Percentiles rank a stretch among this genome's conserved stretches.
Evolutionary conservation across 2,888 invertebrate species (phyloP).

Genomic region (Griposia aprilina): DNA sequence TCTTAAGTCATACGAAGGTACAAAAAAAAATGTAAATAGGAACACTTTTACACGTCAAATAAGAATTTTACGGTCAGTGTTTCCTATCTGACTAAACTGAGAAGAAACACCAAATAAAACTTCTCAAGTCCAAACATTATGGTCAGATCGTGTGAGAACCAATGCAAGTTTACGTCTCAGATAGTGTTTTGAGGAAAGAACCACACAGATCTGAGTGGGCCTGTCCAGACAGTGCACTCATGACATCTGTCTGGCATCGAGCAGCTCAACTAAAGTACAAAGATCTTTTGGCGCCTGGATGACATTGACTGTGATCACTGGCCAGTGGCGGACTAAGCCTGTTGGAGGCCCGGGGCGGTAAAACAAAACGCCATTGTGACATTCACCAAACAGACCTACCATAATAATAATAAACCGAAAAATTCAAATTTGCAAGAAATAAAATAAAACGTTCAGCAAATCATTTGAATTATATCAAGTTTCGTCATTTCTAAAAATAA

Average conservation of each 20-base stretch:
- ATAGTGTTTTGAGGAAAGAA: background rate
- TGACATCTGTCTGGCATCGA: background rate
- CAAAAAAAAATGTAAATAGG: no score
- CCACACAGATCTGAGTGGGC: background rate
- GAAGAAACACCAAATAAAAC: no score
- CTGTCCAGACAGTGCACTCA: background rate
- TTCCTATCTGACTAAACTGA: background rate
- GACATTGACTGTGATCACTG: no score
- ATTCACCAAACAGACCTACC: background rate
- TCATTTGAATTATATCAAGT: background rate
- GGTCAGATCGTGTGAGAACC: background rate
- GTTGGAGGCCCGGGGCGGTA: no score
- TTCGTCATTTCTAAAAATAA: constrained; percentile 28
- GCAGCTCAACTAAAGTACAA: background rate
- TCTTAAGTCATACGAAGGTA: background rate
- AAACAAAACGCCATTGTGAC: background rate
- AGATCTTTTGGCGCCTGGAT: no score
- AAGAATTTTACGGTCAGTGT: background rate
- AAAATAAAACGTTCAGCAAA: background rate
- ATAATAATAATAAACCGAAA: background rate
- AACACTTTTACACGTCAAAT: background rate
- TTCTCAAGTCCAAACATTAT: background rate
- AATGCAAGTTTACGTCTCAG: background rate
- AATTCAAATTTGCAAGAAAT: background rate
- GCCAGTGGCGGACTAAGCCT: no score